Conservation (phyloP, 2,797 vertebrate genomes). For the Scyliorhinus canicula region DNA sequence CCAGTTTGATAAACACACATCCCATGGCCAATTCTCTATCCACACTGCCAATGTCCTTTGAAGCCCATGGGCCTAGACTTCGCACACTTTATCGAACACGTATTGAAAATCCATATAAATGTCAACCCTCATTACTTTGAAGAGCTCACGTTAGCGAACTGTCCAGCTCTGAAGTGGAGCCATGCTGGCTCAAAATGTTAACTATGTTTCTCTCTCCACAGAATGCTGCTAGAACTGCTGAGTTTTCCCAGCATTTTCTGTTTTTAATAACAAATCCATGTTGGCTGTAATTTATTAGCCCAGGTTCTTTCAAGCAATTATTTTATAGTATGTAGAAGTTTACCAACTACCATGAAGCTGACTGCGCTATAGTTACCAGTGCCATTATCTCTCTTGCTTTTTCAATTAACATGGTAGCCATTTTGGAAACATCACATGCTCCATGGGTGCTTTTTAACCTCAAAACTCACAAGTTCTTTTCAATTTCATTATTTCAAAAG, state of each 20-base stretch:
- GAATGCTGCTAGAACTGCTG: no score
- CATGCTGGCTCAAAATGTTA: no score
- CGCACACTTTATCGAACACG: background rate
- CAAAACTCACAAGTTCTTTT: background rate
- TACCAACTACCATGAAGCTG: background rate
- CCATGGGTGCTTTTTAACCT: background rate
- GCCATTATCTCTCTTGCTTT: background rate
- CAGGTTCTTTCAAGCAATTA: background rate
- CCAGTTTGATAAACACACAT: background rate
- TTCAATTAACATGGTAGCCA: background rate
- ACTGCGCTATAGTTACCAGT: background rate
- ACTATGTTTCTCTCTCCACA: no score
- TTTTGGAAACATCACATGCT: background rate
- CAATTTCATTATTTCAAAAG: background rate
- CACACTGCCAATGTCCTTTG: background rate
- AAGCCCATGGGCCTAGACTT: background rate
- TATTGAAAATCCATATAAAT: background rate
- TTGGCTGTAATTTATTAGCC: background rate
- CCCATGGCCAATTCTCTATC: background rate
- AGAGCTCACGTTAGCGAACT: background rate
- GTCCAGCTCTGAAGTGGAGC: no score
- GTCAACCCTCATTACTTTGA: background rate
- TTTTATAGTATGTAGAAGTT: background rate
- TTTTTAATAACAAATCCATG: background rate
- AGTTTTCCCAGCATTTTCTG: no score